Base-by-base conservation (phyloP, 2,888 invertebrate genomes). In the Pseudococcus jackbeardsleyi region DNA sequence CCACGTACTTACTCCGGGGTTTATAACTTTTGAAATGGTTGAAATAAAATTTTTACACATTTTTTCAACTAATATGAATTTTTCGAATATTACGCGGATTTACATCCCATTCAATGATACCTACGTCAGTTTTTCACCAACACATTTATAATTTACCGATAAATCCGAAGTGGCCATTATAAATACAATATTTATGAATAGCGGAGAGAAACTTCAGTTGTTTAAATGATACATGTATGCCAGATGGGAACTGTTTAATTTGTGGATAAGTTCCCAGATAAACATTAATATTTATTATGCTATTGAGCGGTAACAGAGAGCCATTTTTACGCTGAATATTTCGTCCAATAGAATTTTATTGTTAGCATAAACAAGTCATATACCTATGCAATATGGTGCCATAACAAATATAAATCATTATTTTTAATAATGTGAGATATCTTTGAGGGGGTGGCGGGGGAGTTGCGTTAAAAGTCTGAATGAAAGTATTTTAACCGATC, bases 301-400 rank as follows among this genome's bases (percentile, higher is more conserved):
- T 82, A 82, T 82, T 82, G 79, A 82, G 79, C 79, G 42, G 79
- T 82, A 82, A 82, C 79, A 82, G 79, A 82, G 79, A 82, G 79
- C 79, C 46, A 82, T 82, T 82, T 82, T 82, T 82, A 46, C 79
- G 79, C 17, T 42, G 46, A 39, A 82, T 82, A 82, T 82, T 82
- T 82, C 46, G 79, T 46, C 46, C 79, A 82, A 82, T 82, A 82
- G 79, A 82, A 82, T 82, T 82, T 82, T 82, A 82, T 82, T 82
- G 46, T 82, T 46, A 82, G 46, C 46, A 82, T 82, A 82, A 82
- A 82, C 46, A 82, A 82, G 46, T 82, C 79, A 46, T 82, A 42
- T 64, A 64, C 22, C 22, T 64, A 64, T 59, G n/a, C 64, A 64
- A 22, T 22, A 12, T 22, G 64, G 64, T 64, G 22, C 22, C 22